Base-by-base conservation (phyloP, 2,797 vertebrate genomes). In the Yasuhikotakia modesta region DNA sequence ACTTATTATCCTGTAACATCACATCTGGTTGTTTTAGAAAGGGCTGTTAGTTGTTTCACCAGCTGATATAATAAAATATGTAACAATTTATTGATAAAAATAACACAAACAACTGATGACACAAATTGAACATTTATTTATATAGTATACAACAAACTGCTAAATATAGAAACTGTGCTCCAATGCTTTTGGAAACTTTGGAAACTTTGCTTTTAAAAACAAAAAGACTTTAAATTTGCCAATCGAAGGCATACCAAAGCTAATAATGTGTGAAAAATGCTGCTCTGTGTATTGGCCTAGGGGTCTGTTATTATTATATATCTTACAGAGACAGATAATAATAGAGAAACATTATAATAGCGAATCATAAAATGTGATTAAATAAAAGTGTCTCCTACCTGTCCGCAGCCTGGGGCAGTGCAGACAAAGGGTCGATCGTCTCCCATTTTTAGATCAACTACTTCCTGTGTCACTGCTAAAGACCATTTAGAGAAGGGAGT, bases 361-460 rank as follows among this genome's bases (percentile, higher is more conserved):
- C 52, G 30, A 27, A 32, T n/a, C 7, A 43, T 43, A 10, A 43
- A 60, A 11, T 27, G 70, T 22, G 17, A 39, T 27, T 0, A 22
- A 67, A 27, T 5, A n/a, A 48, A 60, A 48, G 5, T 16, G 6
- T 60, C 57, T 48, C 91, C 80, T 94, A 98, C 97, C 97, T 99
- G 97, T 90, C 97, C 97, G 85, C 97, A 99, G 88, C 97, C 97
- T 0, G 91, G 95, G 83, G 97, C 97, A 86, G 89, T 91, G 92
- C 97, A 99, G 90, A 97, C 97, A 91, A 99, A 99, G 81, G 97
- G 97, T 82, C 96, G 91, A 91, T 99, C 97, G 93, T 99, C 97
- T 89, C 97, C 97, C 97, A 98, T 99, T 90, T 43, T 91, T 92
- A 74, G 85, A 91, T 75, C 82, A 83, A 83, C 77, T 83, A 52